Evolutionary conservation across 2,888 invertebrate genomes (phyloP).

Genomic region (Athrips mouffetella): DNA sequence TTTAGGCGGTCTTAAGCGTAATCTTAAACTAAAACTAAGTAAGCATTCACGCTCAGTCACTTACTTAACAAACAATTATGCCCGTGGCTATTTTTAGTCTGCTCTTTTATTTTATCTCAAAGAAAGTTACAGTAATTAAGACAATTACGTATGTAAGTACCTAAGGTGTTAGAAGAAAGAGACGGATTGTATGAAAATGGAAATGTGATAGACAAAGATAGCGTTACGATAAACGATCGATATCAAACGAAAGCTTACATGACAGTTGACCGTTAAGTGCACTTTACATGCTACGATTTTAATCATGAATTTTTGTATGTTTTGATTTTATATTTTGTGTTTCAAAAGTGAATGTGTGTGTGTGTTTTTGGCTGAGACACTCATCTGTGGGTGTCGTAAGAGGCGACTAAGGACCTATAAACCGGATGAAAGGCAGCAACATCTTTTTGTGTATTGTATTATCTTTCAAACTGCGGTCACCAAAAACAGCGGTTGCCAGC

Average conservation of each 20-base stretch:
- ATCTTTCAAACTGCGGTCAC: no score
- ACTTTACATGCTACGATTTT: constrained; percentile 37
- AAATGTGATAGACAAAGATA: constrained; percentile 35
- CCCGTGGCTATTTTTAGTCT: constrained; percentile 4
- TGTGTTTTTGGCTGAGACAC: no score
- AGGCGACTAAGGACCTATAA: no score
- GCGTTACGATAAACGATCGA: constrained; percentile 38
- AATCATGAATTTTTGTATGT: neutral
- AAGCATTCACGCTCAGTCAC: neutral
- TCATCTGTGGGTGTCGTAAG: no score
- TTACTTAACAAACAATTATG: constrained; percentile 1
- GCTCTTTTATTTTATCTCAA: constrained; percentile 10
- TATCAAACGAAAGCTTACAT: constrained; percentile 63
- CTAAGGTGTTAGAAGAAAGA: constrained; percentile 23
- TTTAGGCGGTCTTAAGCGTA: no score
- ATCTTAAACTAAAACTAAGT: no score
- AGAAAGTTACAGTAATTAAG: constrained; percentile 32
- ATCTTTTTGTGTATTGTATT: no score
- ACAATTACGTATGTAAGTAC: constrained; percentile 42
- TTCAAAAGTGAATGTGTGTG: no score
- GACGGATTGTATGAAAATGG: constrained; percentile 23
- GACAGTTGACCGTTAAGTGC: constrained; percentile 44
- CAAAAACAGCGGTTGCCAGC: no score
- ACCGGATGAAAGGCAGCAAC: no score
- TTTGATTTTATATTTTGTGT: neutral